phyloP scores from a whole-genome alignment of 2,888 invertebrate species.

The Drosophila melanosoma region DNA sequence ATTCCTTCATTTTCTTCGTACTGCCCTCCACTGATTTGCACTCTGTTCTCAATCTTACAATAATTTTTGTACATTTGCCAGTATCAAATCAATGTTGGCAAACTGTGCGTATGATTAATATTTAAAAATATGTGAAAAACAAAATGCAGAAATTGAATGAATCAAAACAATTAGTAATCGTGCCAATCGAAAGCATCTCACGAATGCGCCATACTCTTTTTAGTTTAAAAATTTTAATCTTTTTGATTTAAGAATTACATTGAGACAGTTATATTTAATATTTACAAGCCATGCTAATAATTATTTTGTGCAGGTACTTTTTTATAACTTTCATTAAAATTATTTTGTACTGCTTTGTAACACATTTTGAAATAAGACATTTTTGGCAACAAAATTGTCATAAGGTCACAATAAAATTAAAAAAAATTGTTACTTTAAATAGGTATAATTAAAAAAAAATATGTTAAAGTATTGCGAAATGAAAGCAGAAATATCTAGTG shows the following conservation, averaged over 20 bases:
- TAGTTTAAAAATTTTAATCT: background rate
- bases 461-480: background rate
- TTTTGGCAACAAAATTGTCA: background rate
- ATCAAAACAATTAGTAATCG: slow-evolving; percentile 6
- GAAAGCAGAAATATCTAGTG: background rate
- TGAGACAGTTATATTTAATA: background rate
- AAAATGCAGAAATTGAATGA: slow-evolving; percentile 11
- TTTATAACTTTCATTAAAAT: background rate
- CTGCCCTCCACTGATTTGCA: slow-evolving; percentile 27
- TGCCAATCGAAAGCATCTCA: background rate
- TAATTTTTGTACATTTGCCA: slow-evolving; percentile 46
- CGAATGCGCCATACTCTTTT: slow-evolving; percentile 1
- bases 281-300: background rate
- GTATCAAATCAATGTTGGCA: slow-evolving; percentile 45
- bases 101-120: slow-evolving; percentile 78
- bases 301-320: background rate
- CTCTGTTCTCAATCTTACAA: slow-evolving; percentile 38
- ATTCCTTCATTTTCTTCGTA: background rate
- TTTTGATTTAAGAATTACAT: background rate
- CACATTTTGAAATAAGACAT: no score
- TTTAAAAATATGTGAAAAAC: slow-evolving; percentile 44
- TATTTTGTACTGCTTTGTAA: background rate
- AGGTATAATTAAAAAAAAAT: background rate
- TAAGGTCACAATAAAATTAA: background rate
- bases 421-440: background rate